phyloP scores from a whole-genome alignment of 2,797 vertebrate species.

The Lagorchestes hirsutus region DNA sequence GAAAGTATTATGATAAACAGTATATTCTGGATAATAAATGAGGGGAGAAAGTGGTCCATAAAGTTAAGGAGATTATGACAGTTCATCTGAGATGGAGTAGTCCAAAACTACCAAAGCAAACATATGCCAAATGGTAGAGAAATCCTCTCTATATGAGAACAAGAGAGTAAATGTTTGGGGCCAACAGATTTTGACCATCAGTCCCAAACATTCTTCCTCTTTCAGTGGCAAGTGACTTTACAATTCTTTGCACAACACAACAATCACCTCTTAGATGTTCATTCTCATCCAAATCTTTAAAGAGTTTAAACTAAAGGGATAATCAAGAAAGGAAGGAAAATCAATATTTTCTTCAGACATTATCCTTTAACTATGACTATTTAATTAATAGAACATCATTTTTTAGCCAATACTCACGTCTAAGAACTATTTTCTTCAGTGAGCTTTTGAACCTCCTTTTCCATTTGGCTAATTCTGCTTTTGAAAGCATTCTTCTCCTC shows the following conservation, averaged over 20 bases:
- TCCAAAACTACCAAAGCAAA: background rate
- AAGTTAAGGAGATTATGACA: background rate
- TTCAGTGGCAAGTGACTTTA: background rate
- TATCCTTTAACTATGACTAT: background rate
- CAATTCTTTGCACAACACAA: background rate
- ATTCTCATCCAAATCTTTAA: background rate
- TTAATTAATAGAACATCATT: background rate
- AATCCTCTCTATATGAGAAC: background rate
- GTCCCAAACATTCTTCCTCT: background rate
- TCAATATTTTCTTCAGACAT: background rate
- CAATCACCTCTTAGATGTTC: background rate
- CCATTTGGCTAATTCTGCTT: too few relatives aligned
- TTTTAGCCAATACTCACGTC: constrained; percentile 22
- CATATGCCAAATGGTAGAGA: background rate
- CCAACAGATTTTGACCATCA: background rate
- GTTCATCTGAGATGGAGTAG: background rate
- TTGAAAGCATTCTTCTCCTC: too few relatives aligned
- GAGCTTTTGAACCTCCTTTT: too few relatives aligned
- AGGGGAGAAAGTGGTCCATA: background rate
- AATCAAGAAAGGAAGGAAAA: background rate
- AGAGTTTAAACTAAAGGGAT: background rate
- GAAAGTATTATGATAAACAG: background rate
- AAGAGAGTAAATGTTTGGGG: background rate
- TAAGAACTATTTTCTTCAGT: too few relatives aligned
- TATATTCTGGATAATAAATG: background rate